These are phyloP conservation scores for Rhinolophus ferrumequinum DNA, from an alignment of 2,113 vertebrate species.

Conservation along the genomic window DNA sequence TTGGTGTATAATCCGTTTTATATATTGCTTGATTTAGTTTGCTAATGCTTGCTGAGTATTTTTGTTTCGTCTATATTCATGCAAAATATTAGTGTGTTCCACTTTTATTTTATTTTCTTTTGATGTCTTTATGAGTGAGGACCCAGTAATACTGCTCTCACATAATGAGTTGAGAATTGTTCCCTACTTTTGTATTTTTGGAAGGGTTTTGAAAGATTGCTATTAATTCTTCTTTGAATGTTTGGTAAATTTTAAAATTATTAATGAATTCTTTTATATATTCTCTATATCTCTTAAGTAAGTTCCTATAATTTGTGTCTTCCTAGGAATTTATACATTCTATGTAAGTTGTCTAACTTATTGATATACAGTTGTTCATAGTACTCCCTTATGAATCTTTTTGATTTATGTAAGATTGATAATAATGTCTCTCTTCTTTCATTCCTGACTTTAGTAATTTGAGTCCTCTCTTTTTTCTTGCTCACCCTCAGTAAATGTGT, in stretches of 20 bases:
- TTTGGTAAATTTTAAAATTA: background rate
- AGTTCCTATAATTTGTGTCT: background rate
- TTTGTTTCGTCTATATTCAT: background rate
- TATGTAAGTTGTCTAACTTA: background rate
- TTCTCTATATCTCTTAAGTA: background rate
- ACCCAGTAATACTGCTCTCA: background rate
- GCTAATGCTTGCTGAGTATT: background rate
- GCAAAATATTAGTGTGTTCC: background rate
- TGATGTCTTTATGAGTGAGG: background rate
- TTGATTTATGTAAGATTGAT: background rate
- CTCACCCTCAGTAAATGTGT: background rate
- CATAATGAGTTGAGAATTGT: background rate
- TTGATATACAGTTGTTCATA: background rate
- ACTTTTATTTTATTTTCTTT: background rate
- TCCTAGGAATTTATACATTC: background rate
- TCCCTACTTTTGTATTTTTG: background rate
- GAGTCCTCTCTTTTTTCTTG: background rate
- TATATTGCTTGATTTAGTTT: background rate
- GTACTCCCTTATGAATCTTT: background rate
- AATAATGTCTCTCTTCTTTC: background rate
- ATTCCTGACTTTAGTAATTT: background rate
- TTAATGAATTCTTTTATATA: background rate
- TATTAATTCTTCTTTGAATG: constrained; percentile 31
- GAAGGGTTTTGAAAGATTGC: background rate
- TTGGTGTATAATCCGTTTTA: background rate